Evolutionary conservation across 2,797 vertebrate genomes (phyloP).

Genomic region (Mycteria americana): DNA sequence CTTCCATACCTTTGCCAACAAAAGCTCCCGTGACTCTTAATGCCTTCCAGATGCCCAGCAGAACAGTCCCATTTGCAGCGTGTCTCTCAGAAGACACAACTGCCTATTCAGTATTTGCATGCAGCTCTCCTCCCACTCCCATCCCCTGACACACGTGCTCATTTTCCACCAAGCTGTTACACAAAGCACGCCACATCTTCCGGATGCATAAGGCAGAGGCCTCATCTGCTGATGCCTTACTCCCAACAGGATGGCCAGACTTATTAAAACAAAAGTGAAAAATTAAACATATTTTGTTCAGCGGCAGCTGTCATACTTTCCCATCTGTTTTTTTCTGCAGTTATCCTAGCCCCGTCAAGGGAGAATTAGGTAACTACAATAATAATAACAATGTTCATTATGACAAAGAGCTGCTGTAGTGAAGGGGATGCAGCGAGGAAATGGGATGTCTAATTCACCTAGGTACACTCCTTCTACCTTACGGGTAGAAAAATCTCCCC

Average conservation of each 20-base stretch:
- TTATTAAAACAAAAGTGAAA: neutral
- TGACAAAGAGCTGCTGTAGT: neutral
- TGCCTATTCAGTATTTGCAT: neutral
- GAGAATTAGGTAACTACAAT: neutral
- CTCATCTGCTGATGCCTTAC: neutral
- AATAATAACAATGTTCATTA: neutral
- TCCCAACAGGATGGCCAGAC: neutral
- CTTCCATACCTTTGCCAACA: neutral
- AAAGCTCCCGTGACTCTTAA: neutral
- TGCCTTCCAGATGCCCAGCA: neutral
- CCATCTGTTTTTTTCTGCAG: neutral
- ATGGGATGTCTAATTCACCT: neutral
- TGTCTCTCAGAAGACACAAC: neutral
- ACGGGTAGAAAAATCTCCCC: neutral
- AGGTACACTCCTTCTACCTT: neutral
- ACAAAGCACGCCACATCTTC: neutral
- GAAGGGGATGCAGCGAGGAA: neutral
- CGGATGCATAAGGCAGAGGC: neutral
- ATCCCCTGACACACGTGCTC: neutral
- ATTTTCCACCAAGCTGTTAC: neutral
- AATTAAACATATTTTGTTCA: neutral
- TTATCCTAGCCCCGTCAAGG: neutral
- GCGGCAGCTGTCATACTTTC: neutral
- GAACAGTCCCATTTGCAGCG: neutral
- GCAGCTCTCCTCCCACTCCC: constrained; percentile 18